phyloP scores from a whole-genome alignment of 2,113 vertebrate genomes.

The Pterophyllum scalare region DNA sequence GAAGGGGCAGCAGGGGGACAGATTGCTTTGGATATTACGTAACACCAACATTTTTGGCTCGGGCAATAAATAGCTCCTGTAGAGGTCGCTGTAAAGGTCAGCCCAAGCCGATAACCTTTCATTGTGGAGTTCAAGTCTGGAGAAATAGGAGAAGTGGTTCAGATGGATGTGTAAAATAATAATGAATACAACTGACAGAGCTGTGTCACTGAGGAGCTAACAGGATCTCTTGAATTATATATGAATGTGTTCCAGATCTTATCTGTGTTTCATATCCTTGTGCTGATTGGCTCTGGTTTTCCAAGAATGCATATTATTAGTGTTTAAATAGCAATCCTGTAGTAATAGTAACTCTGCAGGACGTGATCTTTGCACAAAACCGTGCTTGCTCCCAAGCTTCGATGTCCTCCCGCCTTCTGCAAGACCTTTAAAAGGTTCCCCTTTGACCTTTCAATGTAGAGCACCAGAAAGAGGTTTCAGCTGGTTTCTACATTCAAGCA shows the following conservation, averaged over 20 bases:
- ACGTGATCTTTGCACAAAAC: neutral
- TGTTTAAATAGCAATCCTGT: neutral
- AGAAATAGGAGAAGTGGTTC: neutral
- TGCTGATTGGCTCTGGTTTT: conserved; percentile 1
- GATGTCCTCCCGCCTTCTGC: neutral
- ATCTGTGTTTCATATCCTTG: conserved; percentile 9
- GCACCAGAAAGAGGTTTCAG: conserved; percentile 4
- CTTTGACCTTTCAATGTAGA: conserved; percentile 72
- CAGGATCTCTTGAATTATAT: conserved; percentile 40
- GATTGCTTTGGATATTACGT: conserved; percentile 72
- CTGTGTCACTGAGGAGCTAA: neutral
- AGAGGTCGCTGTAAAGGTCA: conserved; percentile 81
- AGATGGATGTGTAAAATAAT: conserved; percentile 30
- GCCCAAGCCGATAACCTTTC: conserved; percentile 61
- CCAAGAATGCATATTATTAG: neutral
- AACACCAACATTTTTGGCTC: conserved; percentile 73
- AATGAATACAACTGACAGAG: conserved; percentile 18
- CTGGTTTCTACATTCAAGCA: conserved; percentile 10
- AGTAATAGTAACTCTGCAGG: neutral
- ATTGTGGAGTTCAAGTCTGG: conserved; percentile 51
- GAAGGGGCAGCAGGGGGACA: conserved; percentile 23
- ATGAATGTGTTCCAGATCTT: conserved; percentile 26
- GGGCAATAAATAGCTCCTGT: conserved; percentile 77
- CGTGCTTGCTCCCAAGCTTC: neutral
- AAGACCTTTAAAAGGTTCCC: conserved; percentile 59